Conservation (phyloP, 1,140 invertebrate genomes). For the Lepidurus arcticus region DNA sequence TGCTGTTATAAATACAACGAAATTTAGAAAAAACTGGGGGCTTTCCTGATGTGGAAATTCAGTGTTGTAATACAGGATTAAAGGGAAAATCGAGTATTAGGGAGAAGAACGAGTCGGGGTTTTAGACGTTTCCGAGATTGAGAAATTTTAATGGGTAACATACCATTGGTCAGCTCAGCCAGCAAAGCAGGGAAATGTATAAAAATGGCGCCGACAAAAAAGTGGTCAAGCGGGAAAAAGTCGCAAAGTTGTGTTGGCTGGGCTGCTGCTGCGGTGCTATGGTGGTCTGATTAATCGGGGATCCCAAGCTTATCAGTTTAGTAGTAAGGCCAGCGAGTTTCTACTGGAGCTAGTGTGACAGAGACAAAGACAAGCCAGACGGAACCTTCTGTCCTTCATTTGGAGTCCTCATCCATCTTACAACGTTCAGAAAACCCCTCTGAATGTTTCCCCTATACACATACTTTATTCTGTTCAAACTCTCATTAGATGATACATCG, state of each 20-base stretch:
- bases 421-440: neutral
- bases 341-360: neutral
- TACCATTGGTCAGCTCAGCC: neutral
- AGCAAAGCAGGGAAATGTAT: neutral
- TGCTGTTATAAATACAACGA: too few relatives aligned
- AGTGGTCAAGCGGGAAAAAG: neutral
- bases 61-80: too few relatives aligned
- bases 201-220: neutral
- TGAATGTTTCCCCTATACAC: neutral
- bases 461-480: neutral
- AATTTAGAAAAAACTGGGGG: too few relatives aligned
- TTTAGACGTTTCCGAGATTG: too few relatives aligned
- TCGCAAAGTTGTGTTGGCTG: neutral
- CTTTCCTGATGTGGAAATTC: too few relatives aligned
- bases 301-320: slow-evolving; percentile 6
- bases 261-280: neutral
- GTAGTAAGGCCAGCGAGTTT: slow-evolving; percentile 9
- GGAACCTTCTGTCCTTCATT: slow-evolving; percentile 18
- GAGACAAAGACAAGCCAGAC: slow-evolving; percentile 2
- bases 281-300: slow-evolving; percentile 16
- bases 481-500: neutral
- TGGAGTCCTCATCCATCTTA: slow-evolving; percentile 7
- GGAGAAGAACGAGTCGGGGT: too few relatives aligned
- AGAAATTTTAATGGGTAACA: neutral
- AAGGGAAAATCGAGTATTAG: too few relatives aligned